Conservation (phyloP, 1,140 invertebrate genomes). For the Nasonia longicornis region DNA sequence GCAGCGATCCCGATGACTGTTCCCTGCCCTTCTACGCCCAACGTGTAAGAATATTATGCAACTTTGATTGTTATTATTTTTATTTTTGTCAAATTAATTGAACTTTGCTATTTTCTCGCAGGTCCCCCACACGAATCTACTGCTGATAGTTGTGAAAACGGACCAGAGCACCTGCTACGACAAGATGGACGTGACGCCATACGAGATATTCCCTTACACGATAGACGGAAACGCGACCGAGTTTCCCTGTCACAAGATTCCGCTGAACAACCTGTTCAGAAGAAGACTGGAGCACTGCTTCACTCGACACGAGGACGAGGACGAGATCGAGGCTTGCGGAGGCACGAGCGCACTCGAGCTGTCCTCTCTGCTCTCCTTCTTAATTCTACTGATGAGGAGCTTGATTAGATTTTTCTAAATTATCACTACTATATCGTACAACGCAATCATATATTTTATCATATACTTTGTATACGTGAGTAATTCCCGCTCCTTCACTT, state of each 20-base stretch:
- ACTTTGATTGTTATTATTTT: background rate
- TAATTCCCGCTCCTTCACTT: background rate
- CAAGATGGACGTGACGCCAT: conserved; percentile 57
- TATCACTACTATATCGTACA: background rate
- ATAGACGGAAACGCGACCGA: conserved; percentile 57
- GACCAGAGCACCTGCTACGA: conserved; percentile 62
- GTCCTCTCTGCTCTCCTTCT: conserved; percentile 48
- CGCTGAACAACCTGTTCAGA: conserved; percentile 76
- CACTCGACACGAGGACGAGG: conserved; percentile 77
- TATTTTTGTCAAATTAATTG: background rate
- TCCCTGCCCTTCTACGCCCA: conserved; percentile 60
- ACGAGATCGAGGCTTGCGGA: conserved; percentile 71
- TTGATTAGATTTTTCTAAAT: conserved; percentile 13
- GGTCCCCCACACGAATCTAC: conserved; percentile 83
- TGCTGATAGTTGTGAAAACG: conserved; percentile 82
- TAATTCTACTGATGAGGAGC: background rate
- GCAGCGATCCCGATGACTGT: conserved; percentile 53
- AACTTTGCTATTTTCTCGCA: conserved; percentile 55
- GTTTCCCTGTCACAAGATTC: conserved; percentile 80
- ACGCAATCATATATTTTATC: background rate
- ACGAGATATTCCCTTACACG: conserved; percentile 60
- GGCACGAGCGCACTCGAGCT: conserved; percentile 49
- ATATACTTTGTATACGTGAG: background rate
- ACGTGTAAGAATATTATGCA: conserved; percentile 52
- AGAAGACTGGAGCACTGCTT: conserved; percentile 79